These are phyloP conservation scores for Podarcis siculus DNA, from an alignment of 2,797 vertebrate genomes.

Conservation along the genomic window DNA sequence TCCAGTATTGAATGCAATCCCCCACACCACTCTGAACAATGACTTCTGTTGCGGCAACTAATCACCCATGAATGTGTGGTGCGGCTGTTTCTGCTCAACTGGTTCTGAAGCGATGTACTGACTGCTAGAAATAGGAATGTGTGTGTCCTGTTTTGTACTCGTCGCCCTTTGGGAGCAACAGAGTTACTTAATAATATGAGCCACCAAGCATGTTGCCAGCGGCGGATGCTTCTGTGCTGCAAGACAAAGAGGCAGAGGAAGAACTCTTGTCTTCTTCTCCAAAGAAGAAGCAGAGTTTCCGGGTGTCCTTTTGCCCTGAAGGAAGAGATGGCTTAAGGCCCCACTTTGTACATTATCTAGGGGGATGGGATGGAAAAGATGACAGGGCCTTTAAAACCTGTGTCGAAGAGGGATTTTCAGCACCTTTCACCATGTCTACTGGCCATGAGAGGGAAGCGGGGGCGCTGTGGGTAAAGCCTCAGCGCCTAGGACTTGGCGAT, in stretches of 20 bases:
- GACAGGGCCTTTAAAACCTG: too few species aligned
- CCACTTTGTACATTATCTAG: not conserved
- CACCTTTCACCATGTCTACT: too few species aligned
- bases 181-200: not conserved
- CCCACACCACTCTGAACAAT: slow-evolving; percentile 42
- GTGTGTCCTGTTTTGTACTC: not conserved
- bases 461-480: too few species aligned
- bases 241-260: not conserved
- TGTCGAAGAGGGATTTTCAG: too few species aligned
- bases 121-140: not conserved
- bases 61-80: not conserved
- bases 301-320: not conserved
- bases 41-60: slow-evolving; percentile 50
- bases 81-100: not conserved
- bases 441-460: too few species aligned
- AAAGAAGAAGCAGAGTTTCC: not conserved
- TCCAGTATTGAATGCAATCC: slow-evolving; percentile 43
- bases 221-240: not conserved
- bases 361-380: not conserved
- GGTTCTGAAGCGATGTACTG: not conserved
- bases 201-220: not conserved
- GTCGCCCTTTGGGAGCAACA: not conserved
- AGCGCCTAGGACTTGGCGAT: too few species aligned
- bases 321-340: not conserved
- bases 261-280: too few species aligned